Conservation (phyloP, 2,113 vertebrate genomes). For the Zosterops lateralis region DNA sequence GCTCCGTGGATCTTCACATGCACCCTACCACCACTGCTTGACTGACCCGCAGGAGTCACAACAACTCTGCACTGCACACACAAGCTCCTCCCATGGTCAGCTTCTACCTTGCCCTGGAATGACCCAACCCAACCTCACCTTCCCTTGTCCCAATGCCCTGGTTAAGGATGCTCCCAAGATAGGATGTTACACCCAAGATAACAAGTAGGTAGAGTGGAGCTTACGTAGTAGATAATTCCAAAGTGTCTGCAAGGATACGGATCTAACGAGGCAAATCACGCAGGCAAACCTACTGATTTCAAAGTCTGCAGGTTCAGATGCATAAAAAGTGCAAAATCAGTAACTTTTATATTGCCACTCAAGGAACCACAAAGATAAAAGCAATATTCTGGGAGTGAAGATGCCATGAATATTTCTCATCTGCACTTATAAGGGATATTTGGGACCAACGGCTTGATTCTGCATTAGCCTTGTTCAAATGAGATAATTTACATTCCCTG, state of each 20-base stretch:
- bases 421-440: conserved; percentile 59
- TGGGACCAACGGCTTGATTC: conserved; percentile 41
- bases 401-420: conserved; percentile 65
- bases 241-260: background rate
- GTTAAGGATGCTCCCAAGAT: background rate
- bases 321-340: conserved; percentile 63
- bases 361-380: conserved; percentile 66
- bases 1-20: background rate
- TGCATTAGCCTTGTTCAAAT: conserved; percentile 30
- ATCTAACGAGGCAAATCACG: conserved; percentile 38
- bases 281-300: conserved; percentile 51
- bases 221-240: background rate
- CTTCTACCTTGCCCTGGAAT: background rate
- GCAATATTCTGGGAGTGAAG: conserved; percentile 51
- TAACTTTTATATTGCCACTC: conserved; percentile 63
- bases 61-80: background rate
- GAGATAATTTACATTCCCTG: conserved; percentile 55
- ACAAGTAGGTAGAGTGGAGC: background rate
- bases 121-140: background rate
- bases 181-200: background rate
- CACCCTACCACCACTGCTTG: accelerated
- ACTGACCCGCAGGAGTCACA: background rate
- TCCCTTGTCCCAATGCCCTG: background rate
- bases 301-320: conserved; percentile 51
- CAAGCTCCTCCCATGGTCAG: background rate